These are phyloP conservation scores for Craseonycteris thonglongyai DNA, from an alignment of 2,113 vertebrate genomes.

Conservation along the genomic window DNA sequence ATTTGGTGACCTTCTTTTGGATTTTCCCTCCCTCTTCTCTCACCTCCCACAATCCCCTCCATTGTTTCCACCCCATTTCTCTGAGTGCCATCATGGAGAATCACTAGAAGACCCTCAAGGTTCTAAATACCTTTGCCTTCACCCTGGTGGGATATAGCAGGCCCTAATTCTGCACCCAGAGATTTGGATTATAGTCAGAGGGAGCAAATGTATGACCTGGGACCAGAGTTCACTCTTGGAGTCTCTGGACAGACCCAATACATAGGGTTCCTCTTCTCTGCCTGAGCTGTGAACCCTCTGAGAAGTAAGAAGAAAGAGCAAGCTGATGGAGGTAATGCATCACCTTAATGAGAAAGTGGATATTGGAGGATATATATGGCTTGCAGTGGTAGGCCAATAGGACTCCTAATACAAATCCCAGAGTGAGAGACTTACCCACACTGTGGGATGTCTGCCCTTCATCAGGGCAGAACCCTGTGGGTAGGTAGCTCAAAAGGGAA, in stretches of 20 bases:
- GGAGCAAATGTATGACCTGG: background rate
- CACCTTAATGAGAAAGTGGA: background rate
- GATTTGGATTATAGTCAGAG: background rate
- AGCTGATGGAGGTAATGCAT: background rate
- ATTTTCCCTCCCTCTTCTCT: background rate
- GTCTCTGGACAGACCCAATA: background rate
- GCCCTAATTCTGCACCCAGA: background rate
- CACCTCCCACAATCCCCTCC: background rate
- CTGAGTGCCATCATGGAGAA: background rate
- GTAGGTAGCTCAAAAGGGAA: background rate
- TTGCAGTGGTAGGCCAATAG: background rate
- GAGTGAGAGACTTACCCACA: background rate
- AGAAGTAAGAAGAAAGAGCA: background rate
- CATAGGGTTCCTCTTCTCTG: background rate
- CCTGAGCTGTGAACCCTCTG: background rate
- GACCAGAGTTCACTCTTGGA: background rate
- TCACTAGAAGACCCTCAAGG: background rate
- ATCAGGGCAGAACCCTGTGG: background rate
- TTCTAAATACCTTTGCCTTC: background rate
- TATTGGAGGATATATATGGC: background rate
- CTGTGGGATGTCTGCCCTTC: background rate
- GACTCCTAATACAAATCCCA: background rate
- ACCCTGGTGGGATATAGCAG: background rate
- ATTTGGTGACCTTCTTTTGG: background rate
- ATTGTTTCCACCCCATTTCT: background rate